phyloP scores from a whole-genome alignment of 2,888 invertebrate genomes.

The Monochamus alternatus region DNA sequence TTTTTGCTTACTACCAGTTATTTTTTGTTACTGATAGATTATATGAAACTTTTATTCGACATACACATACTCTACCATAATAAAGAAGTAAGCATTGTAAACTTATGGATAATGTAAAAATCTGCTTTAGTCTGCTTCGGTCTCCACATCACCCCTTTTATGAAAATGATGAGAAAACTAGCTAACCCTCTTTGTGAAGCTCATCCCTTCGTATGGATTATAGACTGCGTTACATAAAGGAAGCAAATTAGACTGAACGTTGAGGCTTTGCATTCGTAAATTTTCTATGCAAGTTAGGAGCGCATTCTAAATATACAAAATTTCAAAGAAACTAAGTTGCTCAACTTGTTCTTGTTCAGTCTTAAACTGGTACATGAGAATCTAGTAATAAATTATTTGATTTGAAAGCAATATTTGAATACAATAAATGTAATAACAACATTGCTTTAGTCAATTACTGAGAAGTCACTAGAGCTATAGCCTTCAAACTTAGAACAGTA shows the following conservation, averaged over 20 bases:
- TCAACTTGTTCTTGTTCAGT: not conserved
- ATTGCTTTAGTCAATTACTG: no score
- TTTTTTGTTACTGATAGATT: no score
- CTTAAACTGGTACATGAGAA: no score
- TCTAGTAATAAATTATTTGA: no score
- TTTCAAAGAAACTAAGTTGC: not conserved
- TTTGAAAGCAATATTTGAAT: no score
- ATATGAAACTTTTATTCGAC: no score
- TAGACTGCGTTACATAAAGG: slow-evolving; percentile 1
- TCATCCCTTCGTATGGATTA: slow-evolving; percentile 4
- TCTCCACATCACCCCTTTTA: not conserved
- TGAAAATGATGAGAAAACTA: not conserved
- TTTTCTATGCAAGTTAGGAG: not conserved
- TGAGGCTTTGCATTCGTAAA: not conserved
- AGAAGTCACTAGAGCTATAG: no score
- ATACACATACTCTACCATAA: no score
- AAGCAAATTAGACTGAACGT: slow-evolving; percentile 2
- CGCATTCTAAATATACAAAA: not conserved
- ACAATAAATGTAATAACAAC: no score
- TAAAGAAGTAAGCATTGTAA: not conserved
- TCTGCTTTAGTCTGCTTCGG: not conserved
- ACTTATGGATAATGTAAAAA: not conserved
- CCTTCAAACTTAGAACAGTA: no score
- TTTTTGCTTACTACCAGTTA: no score
- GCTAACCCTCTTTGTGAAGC: slow-evolving; percentile 1